phyloP scores from a whole-genome alignment of 2,113 vertebrate genomes.

The Phoenicopterus ruber region DNA sequence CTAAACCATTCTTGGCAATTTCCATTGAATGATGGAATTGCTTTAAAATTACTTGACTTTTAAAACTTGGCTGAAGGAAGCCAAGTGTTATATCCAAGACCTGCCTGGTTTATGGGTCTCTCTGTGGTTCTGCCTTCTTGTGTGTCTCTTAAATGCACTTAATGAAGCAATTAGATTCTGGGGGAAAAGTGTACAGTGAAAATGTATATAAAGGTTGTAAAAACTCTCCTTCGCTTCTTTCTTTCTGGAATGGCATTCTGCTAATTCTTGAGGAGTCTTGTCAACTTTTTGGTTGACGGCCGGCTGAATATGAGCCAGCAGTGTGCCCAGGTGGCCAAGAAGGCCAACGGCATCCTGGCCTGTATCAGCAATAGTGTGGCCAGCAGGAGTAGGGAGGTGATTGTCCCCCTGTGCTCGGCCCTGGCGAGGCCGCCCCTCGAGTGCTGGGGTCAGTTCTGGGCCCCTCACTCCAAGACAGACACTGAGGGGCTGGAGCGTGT shows the following conservation, averaged over 20 bases:
- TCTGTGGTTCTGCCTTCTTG: not conserved
- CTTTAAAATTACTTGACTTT: not conserved
- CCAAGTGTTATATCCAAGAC: not conserved
- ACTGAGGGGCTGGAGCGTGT: too few relatives aligned
- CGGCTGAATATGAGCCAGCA: too few relatives aligned
- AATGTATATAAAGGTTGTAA: not conserved
- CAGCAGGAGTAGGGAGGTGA: too few relatives aligned
- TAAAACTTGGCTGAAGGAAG: not conserved
- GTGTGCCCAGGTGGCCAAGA: too few relatives aligned
- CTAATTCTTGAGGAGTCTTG: not conserved
- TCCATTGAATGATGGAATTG: not conserved
- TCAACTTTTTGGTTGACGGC: too few relatives aligned
- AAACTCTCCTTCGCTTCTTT: not conserved
- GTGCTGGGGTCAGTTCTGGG: too few relatives aligned
- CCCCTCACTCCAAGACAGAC: too few relatives aligned
- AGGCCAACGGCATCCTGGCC: too few relatives aligned
- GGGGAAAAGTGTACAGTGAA: not conserved
- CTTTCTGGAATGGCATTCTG: not conserved
- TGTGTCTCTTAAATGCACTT: not conserved
- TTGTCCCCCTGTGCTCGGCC: too few relatives aligned
- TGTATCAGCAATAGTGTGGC: too few relatives aligned
- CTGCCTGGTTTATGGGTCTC: not conserved
- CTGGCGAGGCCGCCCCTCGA: too few relatives aligned
- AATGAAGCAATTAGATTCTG: not conserved
- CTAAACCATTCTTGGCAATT: not conserved